Conservation (phyloP, 2,888 invertebrate species). For the Papilio protenor region DNA sequence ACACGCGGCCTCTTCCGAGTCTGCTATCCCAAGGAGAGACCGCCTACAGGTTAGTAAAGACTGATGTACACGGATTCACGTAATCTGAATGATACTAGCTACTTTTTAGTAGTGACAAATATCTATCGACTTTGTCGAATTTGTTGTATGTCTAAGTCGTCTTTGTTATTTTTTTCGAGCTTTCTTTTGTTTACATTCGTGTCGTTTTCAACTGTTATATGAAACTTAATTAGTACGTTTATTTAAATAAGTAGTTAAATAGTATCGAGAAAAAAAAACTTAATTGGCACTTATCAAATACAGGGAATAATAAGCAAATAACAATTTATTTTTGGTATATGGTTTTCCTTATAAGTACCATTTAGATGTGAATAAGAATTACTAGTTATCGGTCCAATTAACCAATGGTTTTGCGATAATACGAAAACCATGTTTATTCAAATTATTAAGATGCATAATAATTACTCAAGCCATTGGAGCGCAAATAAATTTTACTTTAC, state of each 20-base stretch:
- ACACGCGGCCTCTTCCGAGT: conserved; percentile 97
- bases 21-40: conserved; percentile 96
- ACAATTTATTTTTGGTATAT: background rate
- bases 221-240: too few species aligned
- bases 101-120: background rate
- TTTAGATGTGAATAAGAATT: conserved; percentile 26
- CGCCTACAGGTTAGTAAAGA: conserved; percentile 88
- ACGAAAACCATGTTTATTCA: conserved; percentile 48
- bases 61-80: background rate
- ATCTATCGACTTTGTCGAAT: background rate
- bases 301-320: background rate
- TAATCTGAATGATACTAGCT: background rate
- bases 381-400: conserved; percentile 28
- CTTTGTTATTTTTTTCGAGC: too few species aligned
- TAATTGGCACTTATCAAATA: background rate
- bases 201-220: too few species aligned
- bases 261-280: too few species aligned
- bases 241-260: too few species aligned
- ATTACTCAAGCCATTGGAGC: conserved; percentile 53
- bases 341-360: background rate
- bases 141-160: too few species aligned
- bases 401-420: conserved; percentile 28
- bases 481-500: conserved; percentile 34
- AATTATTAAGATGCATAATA: conserved; percentile 52
- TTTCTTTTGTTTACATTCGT: background rate